Base-by-base conservation (phyloP, 2,113 vertebrate genomes). In the Pungitius pungitius region DNA sequence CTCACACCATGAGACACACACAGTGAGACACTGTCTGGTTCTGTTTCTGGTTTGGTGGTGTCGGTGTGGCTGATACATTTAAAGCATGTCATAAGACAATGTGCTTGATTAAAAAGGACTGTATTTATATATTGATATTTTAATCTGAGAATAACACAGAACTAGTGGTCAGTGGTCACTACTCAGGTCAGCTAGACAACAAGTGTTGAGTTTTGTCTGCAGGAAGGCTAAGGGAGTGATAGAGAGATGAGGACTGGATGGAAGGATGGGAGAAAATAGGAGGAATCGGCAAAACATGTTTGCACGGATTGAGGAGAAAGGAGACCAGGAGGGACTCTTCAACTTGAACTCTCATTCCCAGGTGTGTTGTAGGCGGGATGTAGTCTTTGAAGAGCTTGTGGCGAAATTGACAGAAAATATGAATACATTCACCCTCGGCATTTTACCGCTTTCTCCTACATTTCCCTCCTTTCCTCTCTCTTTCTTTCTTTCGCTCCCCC, bases 301-400 rank as follows among this genome's bases (percentile, higher is more conserved):
- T 42, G 20, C 67, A 67, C 70, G 70, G 43, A 27, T 73, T 78
- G 71, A 69, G 69, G 78, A 64, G 69, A 79, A 88, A 73, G 82
- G 75, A 77, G 73, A 89, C 69, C 76, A 84, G 62, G 75, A 88
- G 80, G 79, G 90, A 91, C 90, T 91, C 83, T 89, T 94, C 87
- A 91, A 92, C 91, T 92, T 92, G 90, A 84, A 76, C 87, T 92
- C 77, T 81, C 71, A 73, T 89, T 92, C 92, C 91, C 88, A 92
- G 89, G 90, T 93, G 90, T 91, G 90, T 90, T 92, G 70, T 84
- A 89, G 89, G 89, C 87, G 84, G 93, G 80, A 88, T 54, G 52
- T 90, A 88, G 86, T 84, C 89, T 91, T 93, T 93, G 88, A 92
- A 93, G 88, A 93, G 91, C 91, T 93, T 80, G 85, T 94, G 90